Base-by-base conservation (phyloP, 2,797 vertebrate genomes). In the Notamacropus eugenii region DNA sequence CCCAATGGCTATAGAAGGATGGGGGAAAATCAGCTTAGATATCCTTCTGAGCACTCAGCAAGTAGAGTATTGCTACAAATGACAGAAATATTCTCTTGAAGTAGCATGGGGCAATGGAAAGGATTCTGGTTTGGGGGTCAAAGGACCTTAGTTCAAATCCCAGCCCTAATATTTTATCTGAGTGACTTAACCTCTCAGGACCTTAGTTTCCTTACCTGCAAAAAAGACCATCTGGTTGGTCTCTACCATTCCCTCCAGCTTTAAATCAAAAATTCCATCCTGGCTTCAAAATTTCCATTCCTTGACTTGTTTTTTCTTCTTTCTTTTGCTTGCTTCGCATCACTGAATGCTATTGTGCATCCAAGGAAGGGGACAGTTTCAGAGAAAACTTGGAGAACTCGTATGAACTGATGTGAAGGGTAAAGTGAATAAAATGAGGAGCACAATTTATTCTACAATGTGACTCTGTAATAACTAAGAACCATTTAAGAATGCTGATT, bases 1-100 rank as follows among this genome's bases (percentile, higher is more conserved):
- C 99, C 99, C 97, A 99, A 94, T 56, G 98, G 90, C 98, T 99
- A 93, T 6, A 5, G 29, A 55, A 55, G 90, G 31, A 40, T 10
- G 29, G 9, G 52, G 90, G 54, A 22, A 91, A 54, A 3, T 8
- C 4, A 14, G 28, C 29, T 54, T 54, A 50, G 27, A 90, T 34
- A 31, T 3, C 2, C 29, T 82, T 50, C 40, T 87, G 40, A 87
- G 22, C 40, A 87, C 40, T 82, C 67, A 82, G n/a, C 4, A 2
- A 82, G 10, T 82, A 82, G 16, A 46, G 40, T 22, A 82, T 46
- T 82, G 8, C 9, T 46, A 46, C 16, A 50, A 87, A 50, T 50
- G 22, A 46, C 22, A 28, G 40, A 46, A 67, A 67, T 3, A 87
- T 50, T 24, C 74, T 87, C 74, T 24, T 87, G 22, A 87, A 50